Conservation (phyloP, 2,888 invertebrate species). For the Globia sparganii region DNA sequence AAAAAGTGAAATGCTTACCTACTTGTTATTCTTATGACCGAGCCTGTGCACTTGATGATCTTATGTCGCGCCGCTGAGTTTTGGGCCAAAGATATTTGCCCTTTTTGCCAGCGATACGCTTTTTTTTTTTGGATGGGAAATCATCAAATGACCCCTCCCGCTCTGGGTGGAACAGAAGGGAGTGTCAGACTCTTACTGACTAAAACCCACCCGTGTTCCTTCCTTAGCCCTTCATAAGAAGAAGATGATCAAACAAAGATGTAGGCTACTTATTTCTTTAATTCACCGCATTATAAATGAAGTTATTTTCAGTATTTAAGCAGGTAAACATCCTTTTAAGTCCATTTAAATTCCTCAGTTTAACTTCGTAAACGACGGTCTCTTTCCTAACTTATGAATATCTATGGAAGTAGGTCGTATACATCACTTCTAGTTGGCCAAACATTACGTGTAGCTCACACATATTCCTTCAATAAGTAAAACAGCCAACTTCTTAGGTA, state of each 20-base stretch:
- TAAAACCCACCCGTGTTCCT: no score
- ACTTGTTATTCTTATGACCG: not conserved
- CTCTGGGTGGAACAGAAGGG: no score
- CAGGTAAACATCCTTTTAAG: not conserved
- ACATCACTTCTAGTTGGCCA: conserved; percentile 47
- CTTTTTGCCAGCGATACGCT: no score
- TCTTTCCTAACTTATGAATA: conserved; percentile 58
- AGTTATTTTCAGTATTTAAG: not conserved
- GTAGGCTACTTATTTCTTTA: not conserved
- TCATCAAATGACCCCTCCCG: no score
- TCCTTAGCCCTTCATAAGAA: no score
- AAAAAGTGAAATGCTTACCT: not conserved
- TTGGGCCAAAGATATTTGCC: no score
- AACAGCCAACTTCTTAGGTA: conserved; percentile 44
- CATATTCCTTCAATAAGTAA: conserved; percentile 62
- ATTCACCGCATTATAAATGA: not conserved
- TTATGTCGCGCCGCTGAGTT: no score
- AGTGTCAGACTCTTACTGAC: no score
- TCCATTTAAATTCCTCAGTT: conserved; percentile 14
- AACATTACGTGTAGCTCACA: conserved; percentile 48
- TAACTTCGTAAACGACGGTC: conserved; percentile 21
- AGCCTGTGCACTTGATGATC: not conserved
- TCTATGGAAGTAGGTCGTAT: conserved; percentile 49
- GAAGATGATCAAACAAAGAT: not conserved
- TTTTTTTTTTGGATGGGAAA: no score